Conservation (phyloP, 2,113 vertebrate species). For the Probosciger aterrimus region DNA sequence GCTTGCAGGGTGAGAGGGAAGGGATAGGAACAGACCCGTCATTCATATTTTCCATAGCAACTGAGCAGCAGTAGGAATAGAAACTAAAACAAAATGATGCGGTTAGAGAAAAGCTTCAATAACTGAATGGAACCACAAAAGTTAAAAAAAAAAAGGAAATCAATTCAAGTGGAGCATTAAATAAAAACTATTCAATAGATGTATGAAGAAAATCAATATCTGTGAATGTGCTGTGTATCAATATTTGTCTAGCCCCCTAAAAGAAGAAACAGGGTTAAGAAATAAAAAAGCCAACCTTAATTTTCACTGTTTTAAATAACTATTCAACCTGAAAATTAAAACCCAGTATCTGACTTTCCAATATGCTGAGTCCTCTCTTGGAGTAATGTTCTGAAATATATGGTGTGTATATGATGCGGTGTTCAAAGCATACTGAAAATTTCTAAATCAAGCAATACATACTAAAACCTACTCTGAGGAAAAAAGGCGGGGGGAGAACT, state of each 20-base stretch:
- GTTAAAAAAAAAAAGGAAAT: not conserved
- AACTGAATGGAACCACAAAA: slow-evolving; percentile 12
- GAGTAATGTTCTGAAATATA: slow-evolving; percentile 59
- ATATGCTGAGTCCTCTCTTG: slow-evolving; percentile 47
- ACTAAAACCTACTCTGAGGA: slow-evolving; percentile 5
- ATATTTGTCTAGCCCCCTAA: slow-evolving; percentile 56
- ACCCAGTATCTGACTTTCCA: slow-evolving; percentile 62
- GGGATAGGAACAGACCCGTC: not conserved
- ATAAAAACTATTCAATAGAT: slow-evolving; percentile 55
- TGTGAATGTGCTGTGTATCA: slow-evolving; percentile 48
- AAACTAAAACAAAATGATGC: slow-evolving; percentile 19
- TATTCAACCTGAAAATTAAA: slow-evolving; percentile 74
- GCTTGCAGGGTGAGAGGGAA: not conserved
- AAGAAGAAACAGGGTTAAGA: slow-evolving; percentile 68
- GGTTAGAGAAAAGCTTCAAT: slow-evolving; percentile 5
- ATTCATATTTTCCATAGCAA: slow-evolving; percentile 43
- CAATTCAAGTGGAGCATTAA: slow-evolving; percentile 58
- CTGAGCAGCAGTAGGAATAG: not conserved
- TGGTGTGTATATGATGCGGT: not conserved
- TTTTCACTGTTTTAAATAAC: slow-evolving; percentile 71
- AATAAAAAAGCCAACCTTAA: slow-evolving; percentile 67
- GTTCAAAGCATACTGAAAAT: slow-evolving; percentile 42
- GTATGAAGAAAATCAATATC: slow-evolving; percentile 61
- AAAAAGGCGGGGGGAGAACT: not conserved
- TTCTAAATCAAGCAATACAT: slow-evolving; percentile 50